These are phyloP conservation scores for Sphenopsis melanotis DNA, from an alignment of 2,797 vertebrate genomes.

Conservation along the genomic window DNA sequence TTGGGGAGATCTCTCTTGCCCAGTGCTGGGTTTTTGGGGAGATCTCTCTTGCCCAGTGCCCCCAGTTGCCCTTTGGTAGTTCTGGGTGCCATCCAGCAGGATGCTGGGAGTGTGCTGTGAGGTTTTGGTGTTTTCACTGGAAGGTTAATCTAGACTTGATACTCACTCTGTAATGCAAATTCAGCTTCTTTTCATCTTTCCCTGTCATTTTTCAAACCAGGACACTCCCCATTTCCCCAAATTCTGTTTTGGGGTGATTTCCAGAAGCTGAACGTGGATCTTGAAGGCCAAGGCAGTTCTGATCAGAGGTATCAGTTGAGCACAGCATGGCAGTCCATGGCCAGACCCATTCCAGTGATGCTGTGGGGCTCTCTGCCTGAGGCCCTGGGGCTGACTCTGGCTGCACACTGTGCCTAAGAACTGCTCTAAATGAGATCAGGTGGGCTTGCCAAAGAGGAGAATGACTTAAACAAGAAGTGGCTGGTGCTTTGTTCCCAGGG, in stretches of 20 bases:
- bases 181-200: neutral
- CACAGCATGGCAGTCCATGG: accelerated
- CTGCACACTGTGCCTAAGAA: neutral
- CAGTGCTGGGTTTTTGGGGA: neutral
- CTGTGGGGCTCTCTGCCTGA: neutral
- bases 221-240: neutral
- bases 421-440: neutral
- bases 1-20: neutral
- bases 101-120: neutral
- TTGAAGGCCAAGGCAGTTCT: neutral
- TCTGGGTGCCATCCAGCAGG: neutral
- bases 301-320: neutral
- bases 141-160: neutral
- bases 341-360: neutral
- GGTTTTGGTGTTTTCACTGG: neutral
- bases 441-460: neutral
- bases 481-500: neutral
- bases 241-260: neutral
- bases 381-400: neutral
- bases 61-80: neutral
- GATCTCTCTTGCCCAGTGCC: neutral
- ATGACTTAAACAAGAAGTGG: neutral
- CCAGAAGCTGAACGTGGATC: neutral
- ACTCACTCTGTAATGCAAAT: neutral
- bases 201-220: too few species aligned